Conservation (phyloP, 30 jellyfish, hydroid and myxozoan genomes). For the Aurelia coerulea region DNA sequence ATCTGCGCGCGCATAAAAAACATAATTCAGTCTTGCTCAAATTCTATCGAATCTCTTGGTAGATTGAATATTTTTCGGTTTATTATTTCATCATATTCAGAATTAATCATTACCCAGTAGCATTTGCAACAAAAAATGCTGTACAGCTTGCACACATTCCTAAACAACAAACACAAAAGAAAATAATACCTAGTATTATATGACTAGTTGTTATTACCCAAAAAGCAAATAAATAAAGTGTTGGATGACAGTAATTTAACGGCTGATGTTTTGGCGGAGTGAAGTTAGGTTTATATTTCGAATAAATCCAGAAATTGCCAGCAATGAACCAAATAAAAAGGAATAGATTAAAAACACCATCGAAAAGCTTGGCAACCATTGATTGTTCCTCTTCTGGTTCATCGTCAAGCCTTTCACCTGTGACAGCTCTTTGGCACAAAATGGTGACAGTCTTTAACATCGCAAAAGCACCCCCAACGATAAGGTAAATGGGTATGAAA, state of each 20-base stretch:
- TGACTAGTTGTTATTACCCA: conserved; percentile 96
- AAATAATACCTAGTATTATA: conserved; percentile 82
- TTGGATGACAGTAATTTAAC: conserved; percentile 88
- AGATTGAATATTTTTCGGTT: too few relatives aligned
- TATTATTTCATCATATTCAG: background rate
- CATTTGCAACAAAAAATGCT: conserved; percentile 92
- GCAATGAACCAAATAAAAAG: conserved; percentile 98
- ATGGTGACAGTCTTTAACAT: conserved; percentile 83
- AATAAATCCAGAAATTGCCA: conserved; percentile 97
- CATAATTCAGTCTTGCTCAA: too few relatives aligned
- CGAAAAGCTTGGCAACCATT: conserved; percentile 76
- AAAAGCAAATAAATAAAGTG: conserved; percentile 88
- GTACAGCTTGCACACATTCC: conserved; percentile 99
- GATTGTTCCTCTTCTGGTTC: conserved; percentile 78
- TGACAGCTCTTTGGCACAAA: conserved; percentile 80
- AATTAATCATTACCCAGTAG: conserved; percentile 4
- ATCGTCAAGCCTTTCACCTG: conserved; percentile 56
- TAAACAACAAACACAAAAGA: conserved; percentile 95
- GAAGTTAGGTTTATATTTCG: conserved; percentile 90
- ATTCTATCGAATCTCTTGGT: too few relatives aligned
- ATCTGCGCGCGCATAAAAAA: too few relatives aligned
- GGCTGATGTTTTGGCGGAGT: conserved; percentile 97
- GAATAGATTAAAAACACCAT: conserved; percentile 89
- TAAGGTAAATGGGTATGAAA: conserved; percentile 92
- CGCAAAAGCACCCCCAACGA: conserved; percentile 98